These are phyloP conservation scores for Drosophila borealis DNA, from an alignment of 2,888 invertebrate species.

Conservation along the genomic window DNA sequence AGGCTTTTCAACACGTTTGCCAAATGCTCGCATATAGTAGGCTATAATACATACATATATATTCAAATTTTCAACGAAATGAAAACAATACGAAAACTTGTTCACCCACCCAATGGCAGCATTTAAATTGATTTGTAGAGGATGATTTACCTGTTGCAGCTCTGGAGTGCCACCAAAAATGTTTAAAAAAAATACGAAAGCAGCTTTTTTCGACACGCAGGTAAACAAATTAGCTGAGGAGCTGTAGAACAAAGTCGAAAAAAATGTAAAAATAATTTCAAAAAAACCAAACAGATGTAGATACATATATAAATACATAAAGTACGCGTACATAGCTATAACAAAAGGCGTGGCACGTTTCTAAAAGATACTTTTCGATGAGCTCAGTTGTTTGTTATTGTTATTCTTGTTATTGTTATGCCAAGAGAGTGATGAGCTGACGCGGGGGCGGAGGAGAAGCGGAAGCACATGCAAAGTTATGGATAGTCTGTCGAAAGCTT, in stretches of 20 bases:
- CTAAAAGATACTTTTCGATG: constrained; percentile 61
- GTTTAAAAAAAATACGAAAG: constrained; percentile 57
- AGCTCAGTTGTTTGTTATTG: constrained; percentile 62
- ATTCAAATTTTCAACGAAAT: constrained; percentile 35
- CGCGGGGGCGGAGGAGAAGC: constrained; percentile 18
- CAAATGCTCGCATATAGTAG: constrained; percentile 8
- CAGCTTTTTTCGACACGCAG: constrained; percentile 23
- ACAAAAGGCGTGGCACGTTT: constrained; percentile 41
- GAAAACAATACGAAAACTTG: constrained; percentile 25
- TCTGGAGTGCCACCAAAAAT: constrained; percentile 28
- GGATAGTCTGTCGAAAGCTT: constrained; percentile 27
- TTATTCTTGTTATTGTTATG: constrained; percentile 43
- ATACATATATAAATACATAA: constrained; percentile 24
- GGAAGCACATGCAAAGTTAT: constrained; percentile 55
- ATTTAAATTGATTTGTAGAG: constrained; percentile 50
- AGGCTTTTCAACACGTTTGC: constrained; percentile 66
- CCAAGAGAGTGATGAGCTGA: constrained; percentile 6
- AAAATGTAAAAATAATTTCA: constrained; percentile 38
- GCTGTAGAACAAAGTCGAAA: constrained; percentile 29
- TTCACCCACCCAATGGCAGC: constrained; percentile 24
- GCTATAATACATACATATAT: neutral
- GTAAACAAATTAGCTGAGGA: constrained; percentile 66
- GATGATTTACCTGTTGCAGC: constrained; percentile 47
- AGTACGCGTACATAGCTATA: constrained; percentile 5
- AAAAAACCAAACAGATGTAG: constrained; percentile 64